Conservation (phyloP, 1,140 invertebrate species). For the Amyelois transitella region DNA sequence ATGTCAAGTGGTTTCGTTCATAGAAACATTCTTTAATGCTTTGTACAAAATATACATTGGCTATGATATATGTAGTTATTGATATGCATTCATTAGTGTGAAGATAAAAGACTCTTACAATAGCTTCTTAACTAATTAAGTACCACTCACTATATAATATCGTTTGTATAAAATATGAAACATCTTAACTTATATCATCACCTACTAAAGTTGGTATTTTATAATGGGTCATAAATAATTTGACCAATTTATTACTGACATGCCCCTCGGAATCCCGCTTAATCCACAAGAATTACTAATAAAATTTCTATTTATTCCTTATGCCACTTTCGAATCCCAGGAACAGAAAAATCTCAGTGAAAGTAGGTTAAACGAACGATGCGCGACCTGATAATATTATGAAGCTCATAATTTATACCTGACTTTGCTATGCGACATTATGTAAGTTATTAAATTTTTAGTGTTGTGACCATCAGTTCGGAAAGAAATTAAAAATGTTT, state of each 20-base stretch:
- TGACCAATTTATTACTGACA: background rate
- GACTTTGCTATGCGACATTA: slow-evolving; percentile 3
- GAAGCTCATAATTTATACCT: slow-evolving; percentile 7
- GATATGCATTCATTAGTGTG: too few species aligned
- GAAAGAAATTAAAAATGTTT: too few species aligned
- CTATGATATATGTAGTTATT: too few species aligned
- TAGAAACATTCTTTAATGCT: too few species aligned
- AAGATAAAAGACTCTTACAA: too few species aligned
- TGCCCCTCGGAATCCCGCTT: background rate
- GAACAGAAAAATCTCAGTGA: slow-evolving; percentile 32
- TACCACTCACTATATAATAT: too few species aligned
- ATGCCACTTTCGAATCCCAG: slow-evolving; percentile 12
- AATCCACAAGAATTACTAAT: slow-evolving; percentile 3
- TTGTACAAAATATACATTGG: too few species aligned
- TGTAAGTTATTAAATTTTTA: slow-evolving; percentile 5
- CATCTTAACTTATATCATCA: background rate
- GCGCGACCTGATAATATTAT: slow-evolving; percentile 20
- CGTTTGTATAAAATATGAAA: too few species aligned
- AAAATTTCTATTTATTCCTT: slow-evolving; percentile 13
- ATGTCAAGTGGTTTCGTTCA: too few species aligned
- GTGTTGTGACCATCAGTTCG: too few species aligned
- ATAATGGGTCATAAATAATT: background rate
- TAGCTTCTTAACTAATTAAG: too few species aligned
- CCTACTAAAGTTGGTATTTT: too few species aligned
- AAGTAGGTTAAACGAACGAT: slow-evolving; percentile 38